These are phyloP conservation scores for Meloidogyne exigua DNA, from an alignment of 1,140 invertebrate species.

Conservation along the genomic window DNA sequence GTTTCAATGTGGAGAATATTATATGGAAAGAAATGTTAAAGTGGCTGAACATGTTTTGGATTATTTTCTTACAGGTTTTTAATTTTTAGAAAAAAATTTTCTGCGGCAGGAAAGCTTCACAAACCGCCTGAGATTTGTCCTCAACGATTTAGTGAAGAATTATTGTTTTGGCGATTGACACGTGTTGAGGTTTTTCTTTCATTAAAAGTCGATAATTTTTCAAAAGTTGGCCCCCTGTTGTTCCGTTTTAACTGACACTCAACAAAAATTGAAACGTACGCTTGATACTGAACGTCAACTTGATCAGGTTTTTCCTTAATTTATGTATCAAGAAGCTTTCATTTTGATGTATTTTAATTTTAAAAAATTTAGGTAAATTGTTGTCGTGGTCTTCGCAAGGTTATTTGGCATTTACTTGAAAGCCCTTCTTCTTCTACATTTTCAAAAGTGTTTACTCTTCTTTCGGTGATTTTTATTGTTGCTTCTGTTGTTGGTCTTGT, in stretches of 20 bases:
- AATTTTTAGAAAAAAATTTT: not conserved
- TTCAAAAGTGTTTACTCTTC: slow-evolving; percentile 56
- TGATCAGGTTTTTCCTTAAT: slow-evolving; percentile 36
- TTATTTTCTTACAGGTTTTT: slow-evolving; percentile 56
- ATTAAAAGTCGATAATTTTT: slow-evolving; percentile 12
- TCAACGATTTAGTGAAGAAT: slow-evolving; percentile 65
- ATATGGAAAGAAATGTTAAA: slow-evolving; percentile 53
- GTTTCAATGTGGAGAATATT: slow-evolving; percentile 51
- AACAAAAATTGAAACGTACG: slow-evolving; percentile 30
- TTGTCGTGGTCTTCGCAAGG: slow-evolving; percentile 40
- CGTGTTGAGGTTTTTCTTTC: slow-evolving; percentile 56
- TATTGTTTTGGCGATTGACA: slow-evolving; percentile 66
- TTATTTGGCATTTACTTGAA: slow-evolving; percentile 57
- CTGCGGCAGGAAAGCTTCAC: slow-evolving; percentile 65
- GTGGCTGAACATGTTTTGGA: slow-evolving; percentile 59
- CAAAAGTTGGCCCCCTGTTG: slow-evolving; percentile 54
- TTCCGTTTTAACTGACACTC: slow-evolving; percentile 36
- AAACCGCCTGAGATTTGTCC: slow-evolving; percentile 66
- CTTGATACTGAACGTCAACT: slow-evolving; percentile 46
- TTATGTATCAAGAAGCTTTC: no score
- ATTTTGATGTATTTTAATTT: no score
- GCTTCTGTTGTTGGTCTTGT: slow-evolving; percentile 57
- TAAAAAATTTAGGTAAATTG: slow-evolving; percentile 37
- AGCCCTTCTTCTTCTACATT: slow-evolving; percentile 51
- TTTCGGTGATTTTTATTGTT: slow-evolving; percentile 59